A percentile compares a stretch with the other conserved stretches of the same genome.
Evolutionary conservation across 2,888 invertebrate species (phyloP).

Genomic region (Margaritifera margaritifera): DNA sequence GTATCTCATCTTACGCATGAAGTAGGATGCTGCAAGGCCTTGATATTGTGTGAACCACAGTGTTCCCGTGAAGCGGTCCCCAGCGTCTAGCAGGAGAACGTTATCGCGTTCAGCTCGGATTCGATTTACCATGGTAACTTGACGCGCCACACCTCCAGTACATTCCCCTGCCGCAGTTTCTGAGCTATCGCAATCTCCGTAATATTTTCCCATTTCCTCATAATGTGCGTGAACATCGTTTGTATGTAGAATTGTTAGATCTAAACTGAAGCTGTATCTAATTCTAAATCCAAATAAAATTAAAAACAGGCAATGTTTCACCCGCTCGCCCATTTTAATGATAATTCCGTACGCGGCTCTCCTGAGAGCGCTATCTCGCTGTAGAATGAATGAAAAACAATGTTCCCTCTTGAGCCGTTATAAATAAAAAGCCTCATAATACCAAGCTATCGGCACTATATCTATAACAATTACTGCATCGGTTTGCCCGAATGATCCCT

Average conservation of each 20-base stretch:
- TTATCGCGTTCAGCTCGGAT: conserved; percentile 57
- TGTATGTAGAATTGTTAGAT: conserved; percentile 87
- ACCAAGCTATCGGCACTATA: no score
- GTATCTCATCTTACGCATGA: no score
- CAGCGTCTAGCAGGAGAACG: conserved; percentile 89
- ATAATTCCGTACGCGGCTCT: no score
- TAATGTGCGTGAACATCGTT: conserved; percentile 93
- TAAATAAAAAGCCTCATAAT: no score
- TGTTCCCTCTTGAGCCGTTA: no score
- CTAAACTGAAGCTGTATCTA: conserved; percentile 67
- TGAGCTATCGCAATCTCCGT: conserved; percentile 76
- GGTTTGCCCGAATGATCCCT: no score
- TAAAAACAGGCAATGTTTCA: no score
- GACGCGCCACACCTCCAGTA: conserved; percentile 41
- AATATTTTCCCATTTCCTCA: conserved; percentile 83
- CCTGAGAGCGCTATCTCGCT: no score
- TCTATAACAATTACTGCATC: no score
- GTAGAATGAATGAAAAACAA: no score
- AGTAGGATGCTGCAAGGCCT: conserved; percentile 3
- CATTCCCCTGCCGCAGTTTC: conserved; percentile 67
- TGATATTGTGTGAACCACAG: conserved; percentile 89
- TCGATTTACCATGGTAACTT: conserved; percentile 33
- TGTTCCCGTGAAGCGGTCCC: conserved; percentile 92
- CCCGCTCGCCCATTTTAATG: no score
- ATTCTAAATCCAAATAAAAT: no score